A percentile compares a stretch with the other conserved stretches of the same genome.
Conservation (phyloP, 30 jellyfish, hydroid and myxozoan genomes). For the Aurelia sp. region DNA sequence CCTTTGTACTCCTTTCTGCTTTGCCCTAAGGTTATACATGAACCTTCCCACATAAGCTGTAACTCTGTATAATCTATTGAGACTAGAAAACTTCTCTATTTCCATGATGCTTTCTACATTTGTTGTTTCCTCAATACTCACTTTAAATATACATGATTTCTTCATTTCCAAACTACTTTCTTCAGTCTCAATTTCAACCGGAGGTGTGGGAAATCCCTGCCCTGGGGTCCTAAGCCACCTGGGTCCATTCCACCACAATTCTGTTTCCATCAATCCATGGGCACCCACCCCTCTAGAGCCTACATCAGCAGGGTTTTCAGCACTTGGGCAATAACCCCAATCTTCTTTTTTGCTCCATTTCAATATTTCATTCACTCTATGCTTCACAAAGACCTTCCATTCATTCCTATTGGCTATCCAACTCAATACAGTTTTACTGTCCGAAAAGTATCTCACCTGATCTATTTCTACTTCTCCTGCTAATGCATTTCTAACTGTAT, state of each 20-base stretch:
- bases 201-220: slow-evolving; percentile 44
- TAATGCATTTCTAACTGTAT: too few relatives aligned
- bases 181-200: slow-evolving; percentile 1
- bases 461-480: too few relatives aligned
- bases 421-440: too few relatives aligned
- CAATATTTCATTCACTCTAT: too few relatives aligned
- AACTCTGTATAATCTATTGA: slow-evolving; percentile 11
- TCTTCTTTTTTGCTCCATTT: too few relatives aligned
- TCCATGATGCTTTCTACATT: not conserved
- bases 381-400: too few relatives aligned
- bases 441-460: too few relatives aligned
- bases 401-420: too few relatives aligned
- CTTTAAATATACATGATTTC: not conserved
- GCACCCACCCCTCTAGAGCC: not conserved
- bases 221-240: slow-evolving; percentile 20
- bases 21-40: not conserved
- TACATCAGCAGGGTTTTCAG: too few relatives aligned
- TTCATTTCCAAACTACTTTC: not conserved
- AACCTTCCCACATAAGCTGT: slow-evolving; percentile 35
- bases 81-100: not conserved
- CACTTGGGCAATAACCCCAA: too few relatives aligned
- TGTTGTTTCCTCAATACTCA: not conserved
- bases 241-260: slow-evolving; percentile 63
- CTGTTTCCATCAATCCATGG: not conserved
- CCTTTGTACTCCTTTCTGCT: not conserved